A percentile compares a stretch with the other conserved stretches of the same genome.
Conservation (phyloP, 2,797 vertebrate genomes). For the Poecilia velifera region DNA sequence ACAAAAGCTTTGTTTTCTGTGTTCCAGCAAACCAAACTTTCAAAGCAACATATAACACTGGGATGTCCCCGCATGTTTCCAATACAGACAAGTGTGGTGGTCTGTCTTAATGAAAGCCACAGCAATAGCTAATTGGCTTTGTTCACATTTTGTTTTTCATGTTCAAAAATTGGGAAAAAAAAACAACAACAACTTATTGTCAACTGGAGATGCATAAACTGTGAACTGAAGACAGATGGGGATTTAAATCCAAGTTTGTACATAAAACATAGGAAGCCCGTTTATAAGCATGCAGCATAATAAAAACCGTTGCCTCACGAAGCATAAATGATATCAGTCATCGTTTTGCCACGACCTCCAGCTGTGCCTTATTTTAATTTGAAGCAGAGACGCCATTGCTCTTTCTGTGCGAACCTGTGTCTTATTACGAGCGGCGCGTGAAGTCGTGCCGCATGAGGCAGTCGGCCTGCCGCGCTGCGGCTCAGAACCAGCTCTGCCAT, state of each 20-base stretch:
- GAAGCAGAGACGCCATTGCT: conserved; percentile 22
- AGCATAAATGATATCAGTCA: conserved; percentile 5
- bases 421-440: conserved; percentile 39
- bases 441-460: conserved; percentile 41
- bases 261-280: neutral
- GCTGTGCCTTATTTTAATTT: conserved; percentile 28
- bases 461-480: conserved; percentile 18
- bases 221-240: neutral
- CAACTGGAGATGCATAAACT: neutral
- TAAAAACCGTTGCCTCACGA: neutral
- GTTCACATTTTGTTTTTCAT: neutral
- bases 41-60: neutral
- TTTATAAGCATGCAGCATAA: conserved; percentile 1
- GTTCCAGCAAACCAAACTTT: neutral
- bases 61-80: neutral
- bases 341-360: conserved; percentile 15
- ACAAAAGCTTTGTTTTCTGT: neutral
- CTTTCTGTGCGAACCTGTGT: conserved; percentile 35
- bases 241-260: neutral
- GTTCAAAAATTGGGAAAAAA: neutral
- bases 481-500: conserved; percentile 30
- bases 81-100: neutral
- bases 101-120: conserved; percentile 7
- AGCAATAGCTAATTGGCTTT: neutral
- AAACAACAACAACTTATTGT: neutral